Base-by-base conservation (phyloP, 2,888 invertebrate species). In the Apeira syringaria region DNA sequence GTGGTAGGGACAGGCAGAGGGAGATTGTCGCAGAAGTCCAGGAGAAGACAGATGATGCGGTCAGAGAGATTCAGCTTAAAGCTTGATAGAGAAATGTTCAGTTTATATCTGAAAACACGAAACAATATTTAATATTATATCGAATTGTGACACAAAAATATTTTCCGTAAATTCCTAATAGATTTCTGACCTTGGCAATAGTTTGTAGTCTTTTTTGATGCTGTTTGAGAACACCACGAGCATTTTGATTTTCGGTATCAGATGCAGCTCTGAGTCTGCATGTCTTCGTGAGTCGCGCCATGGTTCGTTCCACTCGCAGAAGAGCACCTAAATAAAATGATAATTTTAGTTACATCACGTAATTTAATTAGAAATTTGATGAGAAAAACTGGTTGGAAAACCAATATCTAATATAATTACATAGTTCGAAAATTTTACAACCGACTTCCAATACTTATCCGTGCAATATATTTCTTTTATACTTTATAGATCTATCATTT, bases 11-110 rank as follows among this genome's bases (percentile, higher is more conserved):
- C 78, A 0, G 91, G 91, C 0, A 84, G 50, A 0, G 91, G 91
- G 0, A 90, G 58, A 47, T 86, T 89, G 57, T 90, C 91, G 25
- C 64, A 59, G 71, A 95, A 96, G 56, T 94, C 93, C 45, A 94
- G 80, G 2, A 96, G 80, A 17, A 92, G 77, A 12, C 91, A 90
- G 17, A 95, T 89, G 68, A 94, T 93, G 33, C 93, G 91, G 67
- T 96, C 95, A 0, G 95, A 95, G 20, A 96, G 78, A 75, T 95
- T 95, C 20, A 96, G 73, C 61, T 95, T 95, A 26, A 96, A 65
- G 49, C 93, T 93, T 11, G 94, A 93, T 12, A 96, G 80, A 0
- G 93, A 92, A 25, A 95, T 90, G 68, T 94, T 95, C 32, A 96
- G 87, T 81, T 96, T 96, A 65, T 94, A 93, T 72, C 95, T 95